phyloP scores from a whole-genome alignment of 2,113 vertebrate species.

The Salvelinus fontinalis region DNA sequence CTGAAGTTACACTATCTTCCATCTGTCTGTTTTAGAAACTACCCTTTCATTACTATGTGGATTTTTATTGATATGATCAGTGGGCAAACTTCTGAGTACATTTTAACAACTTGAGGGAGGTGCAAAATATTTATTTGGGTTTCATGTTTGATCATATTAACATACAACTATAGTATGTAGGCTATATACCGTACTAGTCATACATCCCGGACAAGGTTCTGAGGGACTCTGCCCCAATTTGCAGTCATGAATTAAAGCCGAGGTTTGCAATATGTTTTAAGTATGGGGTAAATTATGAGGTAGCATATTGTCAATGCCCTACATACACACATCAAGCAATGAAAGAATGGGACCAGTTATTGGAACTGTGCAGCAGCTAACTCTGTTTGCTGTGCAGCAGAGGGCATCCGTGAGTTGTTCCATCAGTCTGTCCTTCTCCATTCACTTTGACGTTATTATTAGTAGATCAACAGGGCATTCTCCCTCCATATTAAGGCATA shows the following conservation, averaged over 20 bases:
- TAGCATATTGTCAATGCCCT: constrained; percentile 17
- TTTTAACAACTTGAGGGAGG: background rate
- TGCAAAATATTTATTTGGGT: background rate
- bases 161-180: too few species aligned
- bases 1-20: constrained; percentile 4
- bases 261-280: background rate
- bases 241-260: background rate
- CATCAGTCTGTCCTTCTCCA: too few species aligned
- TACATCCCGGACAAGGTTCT: background rate
- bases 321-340: background rate
- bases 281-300: constrained; percentile 20
- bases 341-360: background rate
- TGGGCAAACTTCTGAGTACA: background rate
- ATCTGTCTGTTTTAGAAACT: constrained; percentile 11
- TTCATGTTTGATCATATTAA: background rate
- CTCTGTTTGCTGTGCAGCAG: background rate
- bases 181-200: background rate
- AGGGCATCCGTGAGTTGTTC: background rate
- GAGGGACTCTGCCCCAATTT: background rate
- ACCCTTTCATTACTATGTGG: background rate
- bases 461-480: background rate
- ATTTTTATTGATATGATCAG: background rate
- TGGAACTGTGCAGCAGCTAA: background rate
- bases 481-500: background rate
- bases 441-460: background rate